Percentiles rank a stretch among this genome's conserved stretches.
These are phyloP conservation scores for Malurus leucopterus DNA, from an alignment of 2,797 vertebrate species.

Conservation along the genomic window DNA sequence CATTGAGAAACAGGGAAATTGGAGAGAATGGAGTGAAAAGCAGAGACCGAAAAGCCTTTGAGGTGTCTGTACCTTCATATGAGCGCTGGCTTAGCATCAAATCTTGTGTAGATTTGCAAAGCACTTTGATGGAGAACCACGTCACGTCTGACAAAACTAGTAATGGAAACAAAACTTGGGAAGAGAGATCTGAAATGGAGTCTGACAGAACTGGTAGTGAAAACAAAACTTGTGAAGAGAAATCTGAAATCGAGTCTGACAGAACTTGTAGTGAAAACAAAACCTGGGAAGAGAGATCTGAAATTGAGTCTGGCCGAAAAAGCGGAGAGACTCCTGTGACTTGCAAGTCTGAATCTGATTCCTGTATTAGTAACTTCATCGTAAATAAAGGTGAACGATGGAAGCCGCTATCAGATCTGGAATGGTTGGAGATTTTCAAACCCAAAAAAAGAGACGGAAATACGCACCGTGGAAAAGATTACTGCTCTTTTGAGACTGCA, in stretches of 20 bases:
- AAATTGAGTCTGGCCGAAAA: neutral
- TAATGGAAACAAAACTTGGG: neutral
- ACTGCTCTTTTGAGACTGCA: neutral
- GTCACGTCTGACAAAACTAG: neutral
- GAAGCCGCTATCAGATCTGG: slow-evolving; percentile 30
- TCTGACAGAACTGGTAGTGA: neutral
- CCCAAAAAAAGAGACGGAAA: neutral
- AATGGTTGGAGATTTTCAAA: slow-evolving; percentile 69
- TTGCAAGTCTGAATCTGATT: neutral
- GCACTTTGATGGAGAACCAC: neutral
- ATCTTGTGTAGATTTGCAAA: neutral
- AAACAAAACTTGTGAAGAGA: neutral
- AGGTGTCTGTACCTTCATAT: neutral
- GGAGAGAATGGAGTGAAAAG: neutral
- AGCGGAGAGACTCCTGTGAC: neutral
- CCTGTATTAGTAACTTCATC: neutral
- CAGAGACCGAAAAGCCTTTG: neutral
- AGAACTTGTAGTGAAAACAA: neutral
- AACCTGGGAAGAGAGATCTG: neutral
- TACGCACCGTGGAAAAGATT: neutral
- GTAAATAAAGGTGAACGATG: neutral
- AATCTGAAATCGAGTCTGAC: neutral
- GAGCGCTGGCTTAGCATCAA: neutral
- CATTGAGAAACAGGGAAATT: neutral
- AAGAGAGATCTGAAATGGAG: neutral